phyloP scores from a whole-genome alignment of 2,113 vertebrate species.

The Notiomystis cincta region DNA sequence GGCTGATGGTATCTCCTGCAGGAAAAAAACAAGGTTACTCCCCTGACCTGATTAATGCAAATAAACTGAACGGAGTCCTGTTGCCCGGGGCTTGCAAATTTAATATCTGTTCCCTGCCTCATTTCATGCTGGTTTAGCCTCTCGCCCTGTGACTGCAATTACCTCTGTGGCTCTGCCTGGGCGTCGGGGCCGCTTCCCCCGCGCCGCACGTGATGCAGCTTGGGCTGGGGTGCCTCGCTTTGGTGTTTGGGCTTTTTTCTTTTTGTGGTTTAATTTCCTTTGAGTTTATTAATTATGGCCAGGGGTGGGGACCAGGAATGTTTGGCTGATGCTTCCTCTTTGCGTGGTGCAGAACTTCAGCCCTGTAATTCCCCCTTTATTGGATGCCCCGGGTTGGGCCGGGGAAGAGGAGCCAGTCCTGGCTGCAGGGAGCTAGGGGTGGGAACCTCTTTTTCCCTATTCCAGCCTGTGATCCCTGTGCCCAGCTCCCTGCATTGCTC shows the following conservation, averaged over 20 bases:
- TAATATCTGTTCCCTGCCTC: slow-evolving; percentile 63
- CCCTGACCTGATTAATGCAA: slow-evolving; percentile 67
- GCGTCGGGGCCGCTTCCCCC: neutral
- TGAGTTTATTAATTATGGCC: slow-evolving; percentile 45
- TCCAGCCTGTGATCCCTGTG: neutral
- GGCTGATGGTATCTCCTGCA: slow-evolving; percentile 31
- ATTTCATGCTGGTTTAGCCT: slow-evolving; percentile 60
- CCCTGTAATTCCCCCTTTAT: neutral
- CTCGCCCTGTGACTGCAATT: slow-evolving; percentile 56
- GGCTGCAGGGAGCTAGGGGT: accelerated
- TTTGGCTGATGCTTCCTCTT: slow-evolving; percentile 1
- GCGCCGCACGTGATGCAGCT: neutral
- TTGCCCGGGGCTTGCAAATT: slow-evolving; percentile 57
- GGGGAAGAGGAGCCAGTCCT: neutral
- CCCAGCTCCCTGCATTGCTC: neutral
- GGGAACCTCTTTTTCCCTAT: neutral
- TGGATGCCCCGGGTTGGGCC: neutral
- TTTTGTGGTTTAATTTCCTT: slow-evolving; percentile 55
- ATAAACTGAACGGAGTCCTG: slow-evolving; percentile 47
- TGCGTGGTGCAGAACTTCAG: neutral
- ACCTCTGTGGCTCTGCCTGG: slow-evolving; percentile 5
- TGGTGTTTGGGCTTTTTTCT: neutral
- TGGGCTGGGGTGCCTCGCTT: neutral
- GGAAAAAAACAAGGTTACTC: slow-evolving; percentile 46
- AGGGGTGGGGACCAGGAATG: neutral